Conservation (phyloP, 2,888 invertebrate genomes). For the Dolichopus griseipennis region DNA sequence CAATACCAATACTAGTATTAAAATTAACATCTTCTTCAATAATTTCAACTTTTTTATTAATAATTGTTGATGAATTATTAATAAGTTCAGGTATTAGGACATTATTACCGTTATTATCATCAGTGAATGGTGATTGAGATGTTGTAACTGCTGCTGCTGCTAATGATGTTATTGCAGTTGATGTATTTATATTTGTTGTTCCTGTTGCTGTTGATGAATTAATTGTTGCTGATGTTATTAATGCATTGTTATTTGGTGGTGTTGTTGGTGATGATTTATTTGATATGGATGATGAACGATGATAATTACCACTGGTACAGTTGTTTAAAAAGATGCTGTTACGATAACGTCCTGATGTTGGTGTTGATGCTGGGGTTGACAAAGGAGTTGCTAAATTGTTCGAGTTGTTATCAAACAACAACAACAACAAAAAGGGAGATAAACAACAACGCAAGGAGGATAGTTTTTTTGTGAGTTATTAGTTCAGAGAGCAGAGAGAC, state of each 20-base stretch:
- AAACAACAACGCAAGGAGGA: conserved; percentile 24
- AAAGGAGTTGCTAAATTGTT: conserved; percentile 35
- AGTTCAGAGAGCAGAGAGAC: conserved; percentile 6
- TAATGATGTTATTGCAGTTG: conserved; percentile 16
- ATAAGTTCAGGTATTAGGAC: conserved; percentile 17
- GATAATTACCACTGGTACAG: conserved; percentile 23
- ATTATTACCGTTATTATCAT: conserved; percentile 24
- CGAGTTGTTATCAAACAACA: conserved; percentile 10
- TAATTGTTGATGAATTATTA: conserved; percentile 23
- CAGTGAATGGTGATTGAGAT: conserved; percentile 15
- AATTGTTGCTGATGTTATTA: conserved; percentile 12
- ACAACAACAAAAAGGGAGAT: conserved; percentile 24
- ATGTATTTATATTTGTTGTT: conserved; percentile 12
- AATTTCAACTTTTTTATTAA: conserved; percentile 18
- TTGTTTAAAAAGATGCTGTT: conserved; percentile 19
- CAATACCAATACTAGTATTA: conserved; percentile 21
- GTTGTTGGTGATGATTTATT: conserved; percentile 37
- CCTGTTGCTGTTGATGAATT: conserved; percentile 12
- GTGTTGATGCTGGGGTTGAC: conserved; percentile 40
- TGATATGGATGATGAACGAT: conserved; percentile 24
- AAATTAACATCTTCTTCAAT: conserved; percentile 12
- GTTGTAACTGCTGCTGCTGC: conserved; percentile 24
- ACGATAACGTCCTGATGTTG: conserved; percentile 23
- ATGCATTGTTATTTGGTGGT: conserved; percentile 22
- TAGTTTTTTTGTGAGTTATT: conserved; percentile 14